Base-by-base conservation (phyloP, 2,113 vertebrate species). In the Pitta sordida region DNA sequence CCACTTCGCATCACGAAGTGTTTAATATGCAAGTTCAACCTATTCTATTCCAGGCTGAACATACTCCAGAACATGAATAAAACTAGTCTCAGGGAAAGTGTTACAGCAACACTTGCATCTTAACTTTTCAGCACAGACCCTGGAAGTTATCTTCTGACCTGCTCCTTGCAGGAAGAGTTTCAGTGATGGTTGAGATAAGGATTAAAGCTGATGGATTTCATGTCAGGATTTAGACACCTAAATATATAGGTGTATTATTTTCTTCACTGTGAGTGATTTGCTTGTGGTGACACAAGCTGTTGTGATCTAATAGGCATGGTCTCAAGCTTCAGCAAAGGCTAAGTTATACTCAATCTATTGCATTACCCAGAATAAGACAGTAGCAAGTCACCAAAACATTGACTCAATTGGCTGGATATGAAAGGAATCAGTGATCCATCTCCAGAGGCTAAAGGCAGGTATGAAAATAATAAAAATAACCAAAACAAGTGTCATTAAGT, bases 11-110 rank as follows among this genome's bases (percentile, higher is more conserved):
- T 56, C 79, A 56, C 6, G 1, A 81, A 91, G 76, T 80, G 60
- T 90, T 87, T 94, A 87, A 73, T 80, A 58, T 36, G 39, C 75
- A 73, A 83, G 58, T 76, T 80, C 88, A 88, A 73, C 53, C 53
- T 87, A 55, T 71, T 75, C 53, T 91, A 60, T 95, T 95, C 92
- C 67, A 83, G 62, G 91, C 92, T 88, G 55, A 86, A 64, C 59
- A 22, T 76, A 86, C 69, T 76, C 68, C 48, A 83, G 79, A 74
- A 83, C 64, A 19, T 76, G 76, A 76, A 73, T 63, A 68, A 65
- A 92, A 81, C 11, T 22, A 69, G 52, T 81, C 68, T 74, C 55
- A 9, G 46, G 46, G 18, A 43, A 86, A 32, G 68, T 81, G 79
- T 81, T 74, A 53, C 16, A 77, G 60, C 52, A 91, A 91, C 68